A percentile compares a stretch with the other conserved stretches of the same genome.
Evolutionary conservation across 92 coral and sea anemone genomes (phyloP).

Genomic region (Virgularia gustaviana): DNA sequence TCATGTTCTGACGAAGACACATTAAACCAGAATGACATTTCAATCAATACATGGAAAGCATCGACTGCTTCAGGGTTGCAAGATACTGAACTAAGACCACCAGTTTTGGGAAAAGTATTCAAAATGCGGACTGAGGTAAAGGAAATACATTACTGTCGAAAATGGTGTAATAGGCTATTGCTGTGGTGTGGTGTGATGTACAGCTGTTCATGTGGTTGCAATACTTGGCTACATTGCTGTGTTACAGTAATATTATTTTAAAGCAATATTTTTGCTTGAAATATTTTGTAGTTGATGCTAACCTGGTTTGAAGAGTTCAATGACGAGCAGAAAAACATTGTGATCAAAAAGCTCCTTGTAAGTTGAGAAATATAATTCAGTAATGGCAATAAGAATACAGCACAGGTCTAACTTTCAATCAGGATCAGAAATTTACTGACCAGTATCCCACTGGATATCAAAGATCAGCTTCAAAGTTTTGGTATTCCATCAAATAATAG

Average conservation of each 20-base stretch:
- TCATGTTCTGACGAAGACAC: constrained; percentile 5
- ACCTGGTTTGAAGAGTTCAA: constrained; percentile 81
- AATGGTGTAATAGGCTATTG: too few species aligned
- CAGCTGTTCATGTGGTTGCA: neutral
- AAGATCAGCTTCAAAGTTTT: too few species aligned
- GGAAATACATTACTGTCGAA: too few species aligned
- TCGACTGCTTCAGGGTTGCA: neutral
- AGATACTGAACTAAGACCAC: constrained; percentile 7
- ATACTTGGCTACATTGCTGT: neutral
- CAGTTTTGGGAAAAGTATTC: constrained; percentile 21
- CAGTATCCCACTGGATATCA: too few species aligned
- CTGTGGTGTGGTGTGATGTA: too few species aligned
- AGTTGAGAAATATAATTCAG: too few species aligned
- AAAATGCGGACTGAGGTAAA: constrained; percentile 38
- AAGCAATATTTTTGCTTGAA: neutral
- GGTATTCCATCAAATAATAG: too few species aligned
- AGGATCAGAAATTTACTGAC: neutral
- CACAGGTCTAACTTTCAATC: neutral
- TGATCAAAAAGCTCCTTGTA: constrained; percentile 71
- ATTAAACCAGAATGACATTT: neutral
- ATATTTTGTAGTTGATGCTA: constrained; percentile 55
- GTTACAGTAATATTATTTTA: neutral
- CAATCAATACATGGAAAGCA: constrained; percentile 21
- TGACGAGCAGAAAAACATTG: constrained; percentile 83
- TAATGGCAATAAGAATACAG: neutral